Conservation (phyloP, 2,888 invertebrate species). For the Brachyopa scutellaris region DNA sequence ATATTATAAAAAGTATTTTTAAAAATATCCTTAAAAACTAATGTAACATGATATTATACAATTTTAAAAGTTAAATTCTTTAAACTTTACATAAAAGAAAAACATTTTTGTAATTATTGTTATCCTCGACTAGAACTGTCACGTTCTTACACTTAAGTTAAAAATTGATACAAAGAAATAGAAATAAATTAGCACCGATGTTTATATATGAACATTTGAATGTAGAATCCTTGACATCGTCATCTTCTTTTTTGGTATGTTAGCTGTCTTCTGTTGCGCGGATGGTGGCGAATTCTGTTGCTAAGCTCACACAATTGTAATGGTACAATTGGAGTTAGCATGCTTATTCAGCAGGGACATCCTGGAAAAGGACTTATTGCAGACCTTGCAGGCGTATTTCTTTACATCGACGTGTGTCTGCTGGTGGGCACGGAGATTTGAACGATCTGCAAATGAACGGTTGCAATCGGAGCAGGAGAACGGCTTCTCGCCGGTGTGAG, state of each 20-base stretch:
- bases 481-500: constrained; percentile 81
- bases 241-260: constrained; percentile 50
- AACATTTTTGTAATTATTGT: no score
- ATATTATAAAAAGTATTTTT: no score
- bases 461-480: constrained; percentile 80
- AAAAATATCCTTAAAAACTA: background rate
- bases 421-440: constrained; percentile 81
- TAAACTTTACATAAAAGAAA: no score
- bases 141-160: constrained; percentile 39
- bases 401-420: constrained; percentile 81
- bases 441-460: constrained; percentile 81
- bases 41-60: background rate
- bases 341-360: constrained; percentile 81
- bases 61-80: no score
- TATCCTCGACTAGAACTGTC: constrained; percentile 61
- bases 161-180: constrained; percentile 10
- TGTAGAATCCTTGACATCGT: constrained; percentile 1
- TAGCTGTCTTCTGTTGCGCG: constrained; percentile 44
- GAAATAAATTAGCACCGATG: constrained; percentile 23
- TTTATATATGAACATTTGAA: constrained; percentile 18
- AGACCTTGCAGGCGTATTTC: constrained; percentile 80
- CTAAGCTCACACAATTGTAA: constrained; percentile 77
- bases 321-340: constrained; percentile 79
- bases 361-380: constrained; percentile 80
- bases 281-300: background rate